phyloP scores from a whole-genome alignment of 92 coral and sea anemone genomes.

The Palythoa heliodiscus region DNA sequence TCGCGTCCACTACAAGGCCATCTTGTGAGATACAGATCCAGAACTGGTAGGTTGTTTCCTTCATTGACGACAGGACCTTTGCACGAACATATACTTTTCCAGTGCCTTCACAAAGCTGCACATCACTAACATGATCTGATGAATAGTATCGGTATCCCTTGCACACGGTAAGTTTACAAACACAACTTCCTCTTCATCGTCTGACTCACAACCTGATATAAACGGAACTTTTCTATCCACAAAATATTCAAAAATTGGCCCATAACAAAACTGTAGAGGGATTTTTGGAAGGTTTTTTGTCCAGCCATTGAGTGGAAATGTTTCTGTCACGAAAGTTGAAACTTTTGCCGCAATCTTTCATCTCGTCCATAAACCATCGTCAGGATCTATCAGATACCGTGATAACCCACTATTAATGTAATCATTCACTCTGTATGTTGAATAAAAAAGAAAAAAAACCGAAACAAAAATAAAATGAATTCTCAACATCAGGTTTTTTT shows the following conservation, averaged over 20 bases:
- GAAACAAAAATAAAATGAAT: too few relatives aligned
- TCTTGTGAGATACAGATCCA: constrained; percentile 15
- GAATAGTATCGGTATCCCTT: constrained; percentile 18
- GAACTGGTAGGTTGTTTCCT: constrained; percentile 10
- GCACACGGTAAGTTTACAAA: constrained; percentile 14
- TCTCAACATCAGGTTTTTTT: too few relatives aligned
- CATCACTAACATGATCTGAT: background rate
- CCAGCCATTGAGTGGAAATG: too few relatives aligned
- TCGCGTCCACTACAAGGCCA: constrained; percentile 1
- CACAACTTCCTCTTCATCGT: constrained; percentile 17
- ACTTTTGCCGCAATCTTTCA: too few relatives aligned
- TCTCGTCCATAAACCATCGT: too few relatives aligned
- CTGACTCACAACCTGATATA: background rate
- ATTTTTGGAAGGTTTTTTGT: constrained; percentile 9
- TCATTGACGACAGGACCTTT: constrained; percentile 7
- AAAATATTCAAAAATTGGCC: too few relatives aligned
- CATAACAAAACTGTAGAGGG: too few relatives aligned
- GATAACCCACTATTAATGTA: too few relatives aligned
- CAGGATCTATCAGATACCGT: background rate
- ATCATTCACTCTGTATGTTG: too few relatives aligned
- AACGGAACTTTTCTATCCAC: too few relatives aligned
- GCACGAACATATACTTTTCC: constrained; percentile 12
- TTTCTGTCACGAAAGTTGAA: too few relatives aligned
- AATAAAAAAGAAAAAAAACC: too few relatives aligned
- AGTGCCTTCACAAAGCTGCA: constrained; percentile 13